These are phyloP conservation scores for Tenthredo distinguenda DNA, from an alignment of 2,888 invertebrate genomes.

Conservation along the genomic window DNA sequence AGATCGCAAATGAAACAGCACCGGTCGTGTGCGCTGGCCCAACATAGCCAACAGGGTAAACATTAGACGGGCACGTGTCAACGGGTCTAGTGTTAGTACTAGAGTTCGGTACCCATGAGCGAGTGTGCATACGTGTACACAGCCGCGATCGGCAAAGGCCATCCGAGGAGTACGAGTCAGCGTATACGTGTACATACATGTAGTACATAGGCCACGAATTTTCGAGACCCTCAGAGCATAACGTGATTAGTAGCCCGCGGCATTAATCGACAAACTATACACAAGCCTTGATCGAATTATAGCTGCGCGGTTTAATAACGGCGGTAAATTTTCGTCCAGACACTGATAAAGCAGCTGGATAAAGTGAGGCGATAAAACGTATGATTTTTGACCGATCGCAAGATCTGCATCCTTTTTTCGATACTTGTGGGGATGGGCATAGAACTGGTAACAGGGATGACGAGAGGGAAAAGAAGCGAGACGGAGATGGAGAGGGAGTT, in stretches of 20 bases:
- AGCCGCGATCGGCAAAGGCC: constrained; percentile 7
- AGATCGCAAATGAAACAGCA: constrained; percentile 36
- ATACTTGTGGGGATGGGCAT: neutral
- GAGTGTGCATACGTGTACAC: neutral
- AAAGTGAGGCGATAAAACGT: neutral
- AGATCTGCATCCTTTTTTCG: neutral
- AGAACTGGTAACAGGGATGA: neutral
- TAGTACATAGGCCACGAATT: neutral
- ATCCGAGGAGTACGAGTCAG: constrained; percentile 19
- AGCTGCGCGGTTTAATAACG: constrained; percentile 16
- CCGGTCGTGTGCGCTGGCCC: constrained; percentile 63
- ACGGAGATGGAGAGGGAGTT: neutral
- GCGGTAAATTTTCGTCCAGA: constrained; percentile 39
- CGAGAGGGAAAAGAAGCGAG: neutral
- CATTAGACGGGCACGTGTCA: constrained; percentile 66
- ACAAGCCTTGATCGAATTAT: constrained; percentile 8
- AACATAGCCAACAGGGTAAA: constrained; percentile 70
- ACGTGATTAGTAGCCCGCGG: constrained; percentile 42
- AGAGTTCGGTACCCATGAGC: neutral
- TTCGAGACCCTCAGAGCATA: constrained; percentile 29
- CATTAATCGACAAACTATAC: constrained; percentile 27
- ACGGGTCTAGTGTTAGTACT: constrained; percentile 52
- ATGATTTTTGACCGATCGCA: neutral
- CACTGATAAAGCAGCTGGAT: neutral
- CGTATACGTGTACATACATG: neutral